Evolutionary conservation across 1,140 invertebrate genomes (phyloP).

Genomic region (Coptotermes formosanus): DNA sequence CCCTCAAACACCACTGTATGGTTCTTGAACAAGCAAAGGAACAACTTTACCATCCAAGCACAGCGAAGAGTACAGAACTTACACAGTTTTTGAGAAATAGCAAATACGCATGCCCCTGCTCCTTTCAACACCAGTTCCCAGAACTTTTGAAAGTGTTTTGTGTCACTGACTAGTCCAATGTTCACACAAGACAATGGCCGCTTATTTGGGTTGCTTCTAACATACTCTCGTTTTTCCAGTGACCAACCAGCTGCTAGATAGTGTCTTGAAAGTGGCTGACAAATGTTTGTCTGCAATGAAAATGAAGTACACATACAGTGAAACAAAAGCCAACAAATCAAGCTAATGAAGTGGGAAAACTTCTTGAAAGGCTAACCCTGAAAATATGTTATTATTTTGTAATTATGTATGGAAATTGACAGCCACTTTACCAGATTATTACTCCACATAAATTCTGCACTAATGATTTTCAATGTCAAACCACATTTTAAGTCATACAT

Average conservation of each 20-base stretch:
- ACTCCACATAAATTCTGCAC: no score
- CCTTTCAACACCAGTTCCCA: slow-evolving; percentile 58
- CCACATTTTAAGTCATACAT: no score
- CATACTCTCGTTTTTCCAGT: background rate
- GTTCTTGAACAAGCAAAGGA: no score
- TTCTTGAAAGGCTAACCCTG: no score
- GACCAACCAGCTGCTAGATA: background rate
- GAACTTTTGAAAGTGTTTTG: slow-evolving; percentile 53
- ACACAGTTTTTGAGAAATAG: background rate
- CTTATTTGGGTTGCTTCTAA: background rate
- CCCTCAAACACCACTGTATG: no score
- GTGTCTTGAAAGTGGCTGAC: background rate
- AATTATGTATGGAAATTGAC: no score
- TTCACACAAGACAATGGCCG: background rate
- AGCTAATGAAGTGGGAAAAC: no score
- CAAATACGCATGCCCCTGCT: slow-evolving; percentile 52
- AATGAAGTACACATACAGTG: background rate
- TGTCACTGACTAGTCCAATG: slow-evolving; percentile 44
- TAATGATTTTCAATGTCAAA: no score
- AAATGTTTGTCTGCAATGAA: background rate
- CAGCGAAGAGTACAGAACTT: background rate
- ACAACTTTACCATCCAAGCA: no score
- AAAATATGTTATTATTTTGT: no score
- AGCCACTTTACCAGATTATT: no score
- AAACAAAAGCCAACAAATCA: no score